Conservation (phyloP, 2,888 invertebrate species). For the Eulithis prunata region DNA sequence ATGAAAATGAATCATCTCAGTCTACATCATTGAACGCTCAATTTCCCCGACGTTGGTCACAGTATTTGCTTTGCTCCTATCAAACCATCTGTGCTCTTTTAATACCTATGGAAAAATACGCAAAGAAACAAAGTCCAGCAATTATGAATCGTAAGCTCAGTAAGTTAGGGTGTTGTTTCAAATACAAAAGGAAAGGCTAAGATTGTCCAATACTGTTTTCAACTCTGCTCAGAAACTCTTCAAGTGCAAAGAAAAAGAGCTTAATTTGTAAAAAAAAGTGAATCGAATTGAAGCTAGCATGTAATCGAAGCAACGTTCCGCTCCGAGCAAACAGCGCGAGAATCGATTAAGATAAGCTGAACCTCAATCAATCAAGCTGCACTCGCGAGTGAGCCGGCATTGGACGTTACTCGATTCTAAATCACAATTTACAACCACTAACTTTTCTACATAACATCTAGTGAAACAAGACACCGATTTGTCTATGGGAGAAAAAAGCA, state of each 20-base stretch:
- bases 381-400: background rate
- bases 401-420: background rate
- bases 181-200: too few species aligned
- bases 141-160: too few species aligned
- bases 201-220: too few species aligned
- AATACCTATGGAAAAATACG: background rate
- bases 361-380: constrained; percentile 27
- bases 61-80: constrained; percentile 8
- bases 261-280: constrained; percentile 8
- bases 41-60: constrained; percentile 1
- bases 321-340: constrained; percentile 9
- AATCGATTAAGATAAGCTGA: constrained; percentile 30
- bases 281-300: constrained; percentile 11
- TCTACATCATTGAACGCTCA: constrained; percentile 7
- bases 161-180: too few species aligned
- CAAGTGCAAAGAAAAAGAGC: background rate
- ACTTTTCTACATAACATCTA: too few species aligned
- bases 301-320: constrained; percentile 16
- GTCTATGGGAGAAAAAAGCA: too few species aligned
- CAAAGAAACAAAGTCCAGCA: too few species aligned
- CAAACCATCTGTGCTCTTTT: constrained; percentile 13
- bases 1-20: background rate
- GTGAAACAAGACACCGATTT: too few species aligned
- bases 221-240: background rate
- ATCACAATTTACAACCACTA: too few species aligned